Evolutionary conservation across 2,113 vertebrate genomes (phyloP).

Genomic region (Mesocricetus auratus): DNA sequence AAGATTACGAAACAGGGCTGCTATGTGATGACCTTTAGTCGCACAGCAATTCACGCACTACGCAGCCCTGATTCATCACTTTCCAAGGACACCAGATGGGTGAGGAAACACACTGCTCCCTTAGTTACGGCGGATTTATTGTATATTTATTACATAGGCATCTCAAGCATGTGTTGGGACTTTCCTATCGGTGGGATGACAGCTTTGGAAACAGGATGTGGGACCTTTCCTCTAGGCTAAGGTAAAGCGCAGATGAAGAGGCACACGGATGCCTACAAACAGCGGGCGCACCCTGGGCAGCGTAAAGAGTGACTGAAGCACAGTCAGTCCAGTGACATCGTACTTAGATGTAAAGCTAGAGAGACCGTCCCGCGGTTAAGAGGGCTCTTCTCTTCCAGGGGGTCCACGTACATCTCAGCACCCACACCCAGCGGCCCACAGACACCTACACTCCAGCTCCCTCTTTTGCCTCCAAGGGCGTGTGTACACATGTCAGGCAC

Average conservation of each 20-base stretch:
- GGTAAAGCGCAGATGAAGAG: background rate
- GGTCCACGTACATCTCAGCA: background rate
- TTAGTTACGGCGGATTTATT: background rate
- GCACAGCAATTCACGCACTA: background rate
- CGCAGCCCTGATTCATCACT: background rate
- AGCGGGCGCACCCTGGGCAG: background rate
- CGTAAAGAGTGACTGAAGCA: background rate
- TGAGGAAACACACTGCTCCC: background rate
- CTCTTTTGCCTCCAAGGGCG: background rate
- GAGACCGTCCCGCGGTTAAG: background rate
- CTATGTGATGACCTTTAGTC: conserved; percentile 1
- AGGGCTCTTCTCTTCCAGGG: background rate
- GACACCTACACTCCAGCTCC: background rate
- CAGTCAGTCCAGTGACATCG: background rate
- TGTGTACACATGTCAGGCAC: background rate
- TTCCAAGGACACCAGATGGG: background rate
- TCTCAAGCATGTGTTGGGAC: conserved; percentile 40
- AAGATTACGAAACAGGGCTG: background rate
- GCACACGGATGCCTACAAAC: background rate
- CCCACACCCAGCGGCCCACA: background rate
- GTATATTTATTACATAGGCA: background rate
- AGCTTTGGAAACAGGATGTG: background rate
- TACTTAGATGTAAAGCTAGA: background rate
- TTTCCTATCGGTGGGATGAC: background rate
- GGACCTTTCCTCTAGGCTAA: background rate